A percentile compares a stretch with the other conserved stretches of the same genome.
phyloP scores from a whole-genome alignment of 2,888 invertebrate species.

The Phoronis australis region DNA sequence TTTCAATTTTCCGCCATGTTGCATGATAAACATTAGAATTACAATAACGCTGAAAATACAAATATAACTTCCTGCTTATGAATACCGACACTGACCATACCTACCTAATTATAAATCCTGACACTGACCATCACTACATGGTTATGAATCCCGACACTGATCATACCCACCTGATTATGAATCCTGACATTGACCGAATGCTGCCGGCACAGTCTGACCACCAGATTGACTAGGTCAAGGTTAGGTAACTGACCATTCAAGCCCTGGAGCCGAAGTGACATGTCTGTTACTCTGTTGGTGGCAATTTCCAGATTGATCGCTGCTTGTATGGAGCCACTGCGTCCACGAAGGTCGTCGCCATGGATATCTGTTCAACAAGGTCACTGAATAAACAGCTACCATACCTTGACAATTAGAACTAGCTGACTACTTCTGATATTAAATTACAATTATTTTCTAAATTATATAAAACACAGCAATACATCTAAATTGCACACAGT shows the following conservation, averaged over 20 bases:
- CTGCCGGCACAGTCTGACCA: conserved; percentile 73
- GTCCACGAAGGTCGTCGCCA: conserved; percentile 30
- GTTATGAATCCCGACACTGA: too few relatives aligned
- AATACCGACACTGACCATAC: too few relatives aligned
- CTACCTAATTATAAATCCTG: too few relatives aligned
- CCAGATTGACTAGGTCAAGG: conserved; percentile 90
- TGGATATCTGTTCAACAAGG: conserved; percentile 24
- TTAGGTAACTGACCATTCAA: conserved; percentile 96
- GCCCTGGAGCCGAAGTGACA: conserved; percentile 82
- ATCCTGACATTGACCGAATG: conserved; percentile 73
- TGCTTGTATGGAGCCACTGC: conserved; percentile 62
- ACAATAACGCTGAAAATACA: too few relatives aligned
- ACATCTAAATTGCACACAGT: too few relatives aligned
- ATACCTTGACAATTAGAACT: background rate
- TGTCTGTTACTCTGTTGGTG: conserved; percentile 57
- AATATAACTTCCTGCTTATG: too few relatives aligned
- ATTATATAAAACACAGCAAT: too few relatives aligned
- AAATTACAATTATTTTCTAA: too few relatives aligned
- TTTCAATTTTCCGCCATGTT: too few relatives aligned
- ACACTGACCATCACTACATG: too few relatives aligned
- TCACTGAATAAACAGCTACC: background rate
- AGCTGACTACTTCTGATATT: too few relatives aligned
- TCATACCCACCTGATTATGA: conserved; percentile 46
- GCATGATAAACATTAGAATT: too few relatives aligned
- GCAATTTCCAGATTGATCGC: conserved; percentile 90